Evolutionary conservation across 2,113 vertebrate genomes (phyloP), one percentile per base, ranked within the genome.

Genomic region (Alligator mississippiensis): DNA sequence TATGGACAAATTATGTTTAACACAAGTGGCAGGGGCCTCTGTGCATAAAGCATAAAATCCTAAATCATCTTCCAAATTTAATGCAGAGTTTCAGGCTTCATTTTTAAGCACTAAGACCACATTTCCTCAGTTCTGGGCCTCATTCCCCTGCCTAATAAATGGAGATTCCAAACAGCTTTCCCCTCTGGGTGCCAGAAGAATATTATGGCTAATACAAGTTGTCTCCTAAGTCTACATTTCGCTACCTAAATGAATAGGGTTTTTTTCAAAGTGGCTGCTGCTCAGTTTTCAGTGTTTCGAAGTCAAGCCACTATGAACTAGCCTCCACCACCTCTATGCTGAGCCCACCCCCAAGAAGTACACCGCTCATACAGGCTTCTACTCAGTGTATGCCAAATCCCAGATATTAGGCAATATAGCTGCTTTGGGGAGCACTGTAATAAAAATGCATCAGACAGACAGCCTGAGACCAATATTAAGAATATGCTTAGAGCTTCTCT

Each of bases 231-330:
- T 11, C 10, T 61, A 78, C 4, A 72, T 30, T 84, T 86, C 82
- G 72, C 6, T 22, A 63, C 5, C 75, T 25, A 80, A 84, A 82
- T 70, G 25, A 57, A 63, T 54, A 9, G 5, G 16, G 59, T 88
- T 72, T 11, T 79, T 91, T 92, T 95, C 78, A 83, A 94, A 92
- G 54, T n/a, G 84, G 38, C 6, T 62, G 21, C 91, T 92, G 76
- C 58, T 88, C 21, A 38, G 4, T 75, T 68, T 14, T 72, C 66
- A 82, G 17, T 88, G 19, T 54, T 84, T 79, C 83, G 78, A 91
- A 93, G 92, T 87, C 93, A 92, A n/a, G 61, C 1, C 8, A 63
- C 54, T 93, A 77, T 77, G 84, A 93, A 22, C 62, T 3, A 72
- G 87, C 79, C 54, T 81, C 82, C 11, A 18, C 72, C 59, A 63